Percentiles rank a stretch among this genome's conserved stretches.
These are phyloP conservation scores for Halcyon smyrnensis DNA, from an alignment of 2,797 vertebrate genomes.

Conservation along the genomic window DNA sequence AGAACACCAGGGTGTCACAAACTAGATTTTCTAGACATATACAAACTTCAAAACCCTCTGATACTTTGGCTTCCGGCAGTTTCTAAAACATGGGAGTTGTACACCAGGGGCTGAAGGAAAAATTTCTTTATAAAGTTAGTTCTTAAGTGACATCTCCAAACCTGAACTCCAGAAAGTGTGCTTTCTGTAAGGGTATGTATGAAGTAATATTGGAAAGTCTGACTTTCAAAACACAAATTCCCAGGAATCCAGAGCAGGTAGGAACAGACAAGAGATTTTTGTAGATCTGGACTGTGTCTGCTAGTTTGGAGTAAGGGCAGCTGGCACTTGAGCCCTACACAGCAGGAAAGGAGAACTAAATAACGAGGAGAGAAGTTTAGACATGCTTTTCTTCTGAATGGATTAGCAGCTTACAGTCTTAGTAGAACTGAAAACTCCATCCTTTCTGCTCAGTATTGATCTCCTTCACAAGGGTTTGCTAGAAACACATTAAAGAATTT, in stretches of 20 bases:
- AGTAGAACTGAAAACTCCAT: not conserved
- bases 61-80: not conserved
- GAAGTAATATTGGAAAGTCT: not conserved
- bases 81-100: not conserved
- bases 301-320: not conserved
- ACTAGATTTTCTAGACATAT: not conserved
- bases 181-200: not conserved
- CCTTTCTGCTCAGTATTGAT: not conserved
- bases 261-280: not conserved
- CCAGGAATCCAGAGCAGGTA: not conserved
- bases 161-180: not conserved
- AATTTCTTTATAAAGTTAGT: not conserved
- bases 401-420: not conserved
- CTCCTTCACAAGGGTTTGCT: not conserved
- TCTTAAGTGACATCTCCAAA: not conserved
- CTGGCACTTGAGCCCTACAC: not conserved
- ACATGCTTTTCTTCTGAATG: not conserved
- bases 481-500: not conserved
- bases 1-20: not conserved
- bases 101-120: not conserved
- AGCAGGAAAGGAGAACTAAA: not conserved
- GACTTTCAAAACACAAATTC: not conserved
- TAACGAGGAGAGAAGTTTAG: not conserved
- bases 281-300: not conserved
- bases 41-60: not conserved